phyloP scores from a whole-genome alignment of 2,888 invertebrate genomes.

The Hemaris fuciformis region DNA sequence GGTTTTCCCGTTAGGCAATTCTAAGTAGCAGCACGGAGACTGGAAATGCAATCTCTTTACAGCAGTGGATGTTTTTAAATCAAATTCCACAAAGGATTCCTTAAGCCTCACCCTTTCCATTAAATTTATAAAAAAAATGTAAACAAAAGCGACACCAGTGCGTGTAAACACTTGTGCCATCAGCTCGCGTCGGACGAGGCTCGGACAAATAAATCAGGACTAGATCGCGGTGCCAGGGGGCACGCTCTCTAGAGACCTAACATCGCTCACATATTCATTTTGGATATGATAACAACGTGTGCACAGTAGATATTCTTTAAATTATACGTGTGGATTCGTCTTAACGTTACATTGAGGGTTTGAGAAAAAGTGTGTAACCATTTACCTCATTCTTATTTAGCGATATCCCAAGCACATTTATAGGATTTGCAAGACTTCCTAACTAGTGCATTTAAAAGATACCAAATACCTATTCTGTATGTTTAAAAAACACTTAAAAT shows the following conservation, averaged over 20 bases:
- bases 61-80: slow-evolving; percentile 10
- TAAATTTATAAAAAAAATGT: slow-evolving; percentile 24
- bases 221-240: slow-evolving; percentile 45
- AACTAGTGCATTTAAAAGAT: too few species aligned
- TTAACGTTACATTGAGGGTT: too few species aligned
- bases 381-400: too few species aligned
- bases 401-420: too few species aligned
- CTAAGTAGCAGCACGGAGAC: too few species aligned
- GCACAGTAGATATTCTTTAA: neutral
- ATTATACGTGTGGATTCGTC: neutral
- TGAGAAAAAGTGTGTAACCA: too few species aligned
- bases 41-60: too few species aligned
- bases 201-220: slow-evolving; percentile 62
- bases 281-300: slow-evolving; percentile 22
- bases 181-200: slow-evolving; percentile 25
- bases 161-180: slow-evolving; percentile 22
- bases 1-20: too few species aligned
- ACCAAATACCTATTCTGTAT: too few species aligned
- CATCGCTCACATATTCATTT: neutral
- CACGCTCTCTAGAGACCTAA: slow-evolving; percentile 48
- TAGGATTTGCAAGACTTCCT: too few species aligned
- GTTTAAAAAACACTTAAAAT: neutral
- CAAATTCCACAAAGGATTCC: slow-evolving; percentile 1
- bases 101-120: slow-evolving; percentile 11
- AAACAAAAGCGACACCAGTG: slow-evolving; percentile 29